Base-by-base conservation (phyloP, 2,113 vertebrate species). In the Tylochromis polylepis region DNA sequence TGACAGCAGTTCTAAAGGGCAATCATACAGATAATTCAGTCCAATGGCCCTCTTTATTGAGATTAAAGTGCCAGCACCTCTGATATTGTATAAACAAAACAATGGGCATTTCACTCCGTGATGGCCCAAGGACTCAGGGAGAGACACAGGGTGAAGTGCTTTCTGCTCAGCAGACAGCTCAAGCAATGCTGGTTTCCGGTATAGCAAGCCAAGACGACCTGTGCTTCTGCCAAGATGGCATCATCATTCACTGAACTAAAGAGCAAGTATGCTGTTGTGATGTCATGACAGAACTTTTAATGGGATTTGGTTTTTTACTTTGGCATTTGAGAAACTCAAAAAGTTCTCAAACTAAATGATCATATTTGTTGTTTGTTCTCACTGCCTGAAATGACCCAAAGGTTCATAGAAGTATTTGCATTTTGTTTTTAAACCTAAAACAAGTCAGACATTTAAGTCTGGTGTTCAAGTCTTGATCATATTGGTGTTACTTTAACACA, bases 1-100 rank as follows among this genome's bases (percentile, higher is more conserved):
- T 94, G 94, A 94, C 94, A 94, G 93, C 93, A 92, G 58, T 94
- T 95, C 93, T 89, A 95, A 95, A 95, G 93, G 94, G 94, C 95
- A 95, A 92, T 94, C 90, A 90, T 91, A 94, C 91, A 93, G 94
- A 95, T 95, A 96, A 96, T 94, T 93, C 93, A 92, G 94, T 91
- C 93, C 94, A 95, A 92, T 94, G 88, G 90, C 83, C 72, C 86
- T 89, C 93, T 95, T 96, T 90, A 94, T 95, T 95, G 91, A 93
- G 92, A 95, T 95, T 93, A 93, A 94, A 85, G 89, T 85, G 3
- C 72, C 51, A 8, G 90, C 81, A 87, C 89, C 90, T 93, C 84
- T 94, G 90, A 93, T 91, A 93, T 92, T 93, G 88, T 93, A 93
- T 94, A 94, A 94, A 94, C 91, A 95, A 95, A 95, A 93, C 93